A percentile compares a stretch with the other conserved stretches of the same genome.
Conservation (phyloP, 64 coral and sea anemone species). For the Hydrozoanthus tunicans region DNA sequence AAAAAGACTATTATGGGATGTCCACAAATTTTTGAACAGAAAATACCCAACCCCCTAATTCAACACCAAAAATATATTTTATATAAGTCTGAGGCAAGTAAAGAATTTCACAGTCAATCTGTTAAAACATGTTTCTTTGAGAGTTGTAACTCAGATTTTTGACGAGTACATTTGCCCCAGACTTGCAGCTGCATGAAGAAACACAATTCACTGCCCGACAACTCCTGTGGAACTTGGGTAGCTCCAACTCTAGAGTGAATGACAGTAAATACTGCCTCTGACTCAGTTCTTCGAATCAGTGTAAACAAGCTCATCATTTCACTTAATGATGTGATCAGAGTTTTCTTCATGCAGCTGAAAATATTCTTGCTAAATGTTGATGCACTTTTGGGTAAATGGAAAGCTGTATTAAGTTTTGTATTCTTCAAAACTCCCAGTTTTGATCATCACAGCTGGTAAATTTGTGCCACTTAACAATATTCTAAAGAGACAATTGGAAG, state of each 20-base stretch:
- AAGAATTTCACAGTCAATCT: background rate
- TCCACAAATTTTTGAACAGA: background rate
- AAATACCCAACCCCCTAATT: background rate
- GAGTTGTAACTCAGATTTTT: background rate
- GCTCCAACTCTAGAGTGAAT: background rate
- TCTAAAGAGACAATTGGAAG: too few relatives aligned
- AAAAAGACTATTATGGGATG: constrained; percentile 9
- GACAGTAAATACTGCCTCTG: background rate
- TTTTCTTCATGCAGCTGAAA: background rate
- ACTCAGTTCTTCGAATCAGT: background rate
- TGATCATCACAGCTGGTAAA: too few relatives aligned
- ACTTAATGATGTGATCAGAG: constrained; percentile 10
- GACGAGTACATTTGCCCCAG: background rate
- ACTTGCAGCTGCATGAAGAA: background rate
- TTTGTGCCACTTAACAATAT: too few relatives aligned
- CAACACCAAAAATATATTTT: background rate
- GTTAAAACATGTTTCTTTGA: background rate
- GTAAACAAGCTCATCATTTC: background rate
- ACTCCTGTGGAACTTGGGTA: background rate
- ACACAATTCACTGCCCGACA: background rate
- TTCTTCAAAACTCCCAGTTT: too few relatives aligned
- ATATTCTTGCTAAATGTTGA: too few relatives aligned
- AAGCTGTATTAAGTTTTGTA: too few relatives aligned
- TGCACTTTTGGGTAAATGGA: too few relatives aligned
- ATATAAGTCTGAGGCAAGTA: background rate